A percentile compares a stretch with the other conserved stretches of the same genome.
Conservation (phyloP, 2,888 invertebrate genomes). For the Cylindroiulus punctatus region DNA sequence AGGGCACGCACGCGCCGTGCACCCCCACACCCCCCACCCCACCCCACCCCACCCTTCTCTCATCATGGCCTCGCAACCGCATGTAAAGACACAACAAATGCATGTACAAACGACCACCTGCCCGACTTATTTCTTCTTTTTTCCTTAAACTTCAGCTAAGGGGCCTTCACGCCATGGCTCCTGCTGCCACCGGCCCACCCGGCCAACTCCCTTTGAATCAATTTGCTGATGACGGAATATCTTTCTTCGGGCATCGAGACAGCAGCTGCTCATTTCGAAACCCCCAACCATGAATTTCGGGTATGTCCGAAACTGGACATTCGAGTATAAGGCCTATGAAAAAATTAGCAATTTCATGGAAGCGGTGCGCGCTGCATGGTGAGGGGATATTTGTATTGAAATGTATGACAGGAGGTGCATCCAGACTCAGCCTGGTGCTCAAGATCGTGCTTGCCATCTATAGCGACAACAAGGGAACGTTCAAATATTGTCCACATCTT, state of each 20-base stretch:
- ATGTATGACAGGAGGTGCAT: too few relatives aligned
- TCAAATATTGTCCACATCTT: too few relatives aligned
- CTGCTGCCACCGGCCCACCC: conserved; percentile 23
- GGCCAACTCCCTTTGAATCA: conserved; percentile 49
- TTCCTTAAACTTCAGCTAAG: neutral
- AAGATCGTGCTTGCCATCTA: too few relatives aligned
- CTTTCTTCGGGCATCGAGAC: conserved; percentile 37
- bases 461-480: too few relatives aligned
- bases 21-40: neutral
- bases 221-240: conserved; percentile 48
- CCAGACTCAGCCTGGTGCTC: too few relatives aligned
- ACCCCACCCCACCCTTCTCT: neutral
- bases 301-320: neutral
- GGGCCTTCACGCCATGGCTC: conserved; percentile 22
- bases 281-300: neutral
- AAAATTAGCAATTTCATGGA: too few relatives aligned
- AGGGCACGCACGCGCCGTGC: neutral
- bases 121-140: neutral
- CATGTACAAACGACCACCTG: conserved; percentile 37
- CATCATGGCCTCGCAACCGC: conserved; percentile 35
- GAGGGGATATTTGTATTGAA: too few relatives aligned
- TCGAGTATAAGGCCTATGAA: neutral
- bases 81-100: conserved; percentile 35
- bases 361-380: too few relatives aligned
- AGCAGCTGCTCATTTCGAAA: conserved; percentile 44